Evolutionary conservation across 1,140 invertebrate genomes (phyloP), one percentile per base, ranked within the genome.

Genomic region (Lepidurus couesii): DNA sequence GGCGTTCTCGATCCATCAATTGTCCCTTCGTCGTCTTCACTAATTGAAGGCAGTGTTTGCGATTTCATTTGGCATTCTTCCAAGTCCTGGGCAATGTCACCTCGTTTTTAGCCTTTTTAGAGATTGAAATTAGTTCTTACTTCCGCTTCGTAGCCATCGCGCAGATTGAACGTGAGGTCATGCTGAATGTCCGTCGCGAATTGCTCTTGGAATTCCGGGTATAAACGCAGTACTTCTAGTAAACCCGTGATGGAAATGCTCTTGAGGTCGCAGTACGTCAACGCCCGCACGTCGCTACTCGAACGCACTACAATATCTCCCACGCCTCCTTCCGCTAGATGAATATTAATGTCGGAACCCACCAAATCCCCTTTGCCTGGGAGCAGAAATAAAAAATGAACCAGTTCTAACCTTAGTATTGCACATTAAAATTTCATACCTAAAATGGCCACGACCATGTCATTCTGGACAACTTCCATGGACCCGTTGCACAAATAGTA

Each of bases 391-490:
- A 34, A 3, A 34, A 4, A 34, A 34, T 34, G 79, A 76, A 73
- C 65, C 3, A n/a, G 65, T 34, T 34, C 1, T 13, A 75, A 3
- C 13, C 11, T 24, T 34, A 24, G 74, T 75, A 75, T 34, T 24
- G 7, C 11, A 75, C 26, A 75, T 24, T 8, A 0, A 42, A 24
- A 11, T 6, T 16, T 16, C 2, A 34, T 88, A 98, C 97, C 97
- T 82, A 99, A 88, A 84, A 99, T 99, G 74, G 97, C 97, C 24
- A 99, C 96, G 75, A 99, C 97, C 92, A 98, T 97, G 80, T 93
- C 93, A 84, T 98, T 94, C 85, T 98, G 96, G 79, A 99, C 92
- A 47, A 99, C 97, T 87, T 99, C 97, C 92, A 99, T 98, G 7
- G 96, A 98, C 6, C 97, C 98, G 82, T 97, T 96, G 85, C 95